A percentile compares a stretch with the other conserved stretches of the same genome.
phyloP scores from a whole-genome alignment of 2,113 vertebrate species.

The Melanerpes aurifrons region DNA sequence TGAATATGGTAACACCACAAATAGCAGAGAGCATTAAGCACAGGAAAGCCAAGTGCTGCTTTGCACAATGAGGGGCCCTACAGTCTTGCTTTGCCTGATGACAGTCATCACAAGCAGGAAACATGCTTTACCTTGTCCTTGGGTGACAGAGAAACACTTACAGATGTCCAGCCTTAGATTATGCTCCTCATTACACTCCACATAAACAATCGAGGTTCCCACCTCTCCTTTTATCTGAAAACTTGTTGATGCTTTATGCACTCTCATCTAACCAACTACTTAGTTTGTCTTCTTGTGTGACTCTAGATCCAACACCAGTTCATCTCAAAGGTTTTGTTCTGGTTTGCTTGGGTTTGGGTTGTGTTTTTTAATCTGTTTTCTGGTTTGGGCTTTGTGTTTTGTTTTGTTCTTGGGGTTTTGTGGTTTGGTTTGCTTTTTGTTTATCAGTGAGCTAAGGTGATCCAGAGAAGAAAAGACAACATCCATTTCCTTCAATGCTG shows the following conservation, averaged over 20 bases:
- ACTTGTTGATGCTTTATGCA: neutral
- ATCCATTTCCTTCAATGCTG: neutral
- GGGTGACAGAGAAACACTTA: neutral
- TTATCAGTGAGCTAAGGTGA: neutral
- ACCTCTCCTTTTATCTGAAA: neutral
- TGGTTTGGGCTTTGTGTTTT: too few species aligned
- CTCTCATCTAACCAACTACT: neutral
- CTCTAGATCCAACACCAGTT: neutral
- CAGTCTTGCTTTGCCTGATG: neutral
- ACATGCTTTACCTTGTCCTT: neutral
- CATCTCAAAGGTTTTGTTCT: neutral
- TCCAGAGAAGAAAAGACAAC: neutral
- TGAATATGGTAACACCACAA: neutral
- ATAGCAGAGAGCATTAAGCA: neutral
- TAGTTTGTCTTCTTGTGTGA: neutral
- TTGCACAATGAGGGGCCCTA: neutral
- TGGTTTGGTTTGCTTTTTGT: neutral
- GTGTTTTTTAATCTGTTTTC: too few species aligned
- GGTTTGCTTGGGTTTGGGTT: too few species aligned
- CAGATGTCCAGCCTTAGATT: neutral
- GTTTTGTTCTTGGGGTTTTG: too few species aligned
- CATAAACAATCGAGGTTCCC: neutral
- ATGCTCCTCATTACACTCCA: neutral
- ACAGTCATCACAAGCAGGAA: neutral
- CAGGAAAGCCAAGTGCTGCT: conserved; percentile 6